Evolutionary conservation across 1,140 invertebrate genomes (phyloP), one percentile per base, ranked within the genome.

Genomic region (Drosophila kurseongensis): DNA sequence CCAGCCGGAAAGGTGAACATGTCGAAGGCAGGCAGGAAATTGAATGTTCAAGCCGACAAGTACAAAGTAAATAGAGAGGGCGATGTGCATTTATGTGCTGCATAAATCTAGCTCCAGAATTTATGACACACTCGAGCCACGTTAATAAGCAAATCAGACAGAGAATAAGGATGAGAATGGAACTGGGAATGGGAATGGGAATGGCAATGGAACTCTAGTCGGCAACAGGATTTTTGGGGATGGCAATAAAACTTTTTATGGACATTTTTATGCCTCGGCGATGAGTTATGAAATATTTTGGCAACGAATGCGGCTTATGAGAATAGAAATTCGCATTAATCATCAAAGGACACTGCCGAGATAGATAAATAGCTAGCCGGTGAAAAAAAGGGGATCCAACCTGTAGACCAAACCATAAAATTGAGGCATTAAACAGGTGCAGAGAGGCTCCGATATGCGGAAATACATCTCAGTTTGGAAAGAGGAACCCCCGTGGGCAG

Each of bases 391-490:
- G 41, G 16, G 52, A 9, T 36, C 27, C 81, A 76, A 84, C 57
- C 80, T 83, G 80, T 80, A 59, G 71, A 36, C 54, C 32, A 32
- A 44, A 36, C 75, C 75, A 83, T 83, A 85, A 85, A 84, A 85
- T 84, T 80, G 80, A 84, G 77, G 80, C 85, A 84, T 84, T 85
- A 85, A 84, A 85, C 80, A 84, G 81, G 80, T 84, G 80, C 67
- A 23, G 57, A 68, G 48, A 47, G 63, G 63, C 41, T 61, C 35
- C 35, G 35, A 57, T 29, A 61, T 29, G 29, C 27, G n/a, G 9
- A 52, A 40, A 58, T 47, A 79, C 12, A n/a, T 27, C 54, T 59
- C 63, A 40, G 59, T 48, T 50, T 23, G 36, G 16, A 56, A 35
- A 38, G 54, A 7, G 38, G 45, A 52, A 48, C 61, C 65, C 57